Base-by-base conservation (phyloP, 2,113 vertebrate genomes). In the Sander lucioperca region DNA sequence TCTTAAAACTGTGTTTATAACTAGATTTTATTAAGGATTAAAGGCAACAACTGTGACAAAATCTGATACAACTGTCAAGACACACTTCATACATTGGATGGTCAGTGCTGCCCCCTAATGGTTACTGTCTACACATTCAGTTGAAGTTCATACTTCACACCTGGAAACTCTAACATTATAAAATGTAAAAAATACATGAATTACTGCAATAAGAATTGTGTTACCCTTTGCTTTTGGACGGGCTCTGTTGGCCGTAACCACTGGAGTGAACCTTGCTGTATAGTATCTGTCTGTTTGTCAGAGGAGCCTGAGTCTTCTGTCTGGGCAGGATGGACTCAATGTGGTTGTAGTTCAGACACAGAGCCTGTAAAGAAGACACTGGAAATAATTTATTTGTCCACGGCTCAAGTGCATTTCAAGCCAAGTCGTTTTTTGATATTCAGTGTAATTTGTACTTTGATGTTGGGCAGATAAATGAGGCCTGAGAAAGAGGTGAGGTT, bases 291-390 rank as follows among this genome's bases (percentile, higher is more conserved):
- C 94, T 95, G 80, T 86, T 96, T 66, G 90, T 96, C 80, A 95
- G 84, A 63, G 96, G 95, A 69, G 85, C 82, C 74, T 93, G 93
- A 66, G 92, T 85, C 80, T 96, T 97, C 85, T 93, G 88, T 88
- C 90, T 92, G 23, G 96, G 96, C 36, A 97, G 79, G 79, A 97
- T 96, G 79, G 97, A 98, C 88, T 97, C 96, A 74, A 96, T 96
- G 88, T 94, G 96, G 88, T 97, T 97, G 92, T 96, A 91, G 83
- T 96, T 97, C 73, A 97, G 93, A 91, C 89, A 96, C 65, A 97
- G 90, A 30, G 93, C 94, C 96, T 98, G 76, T 13, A 39, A 57
- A 45, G 7, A 78, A 71, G 21, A 81, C 3, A 80, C 0, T 23
- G 23, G 48, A 77, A 66, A 62, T 48, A 5, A 70, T 39, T 6